Conservation (phyloP, 2,113 vertebrate species). For the Pogonocichla stellata region DNA sequence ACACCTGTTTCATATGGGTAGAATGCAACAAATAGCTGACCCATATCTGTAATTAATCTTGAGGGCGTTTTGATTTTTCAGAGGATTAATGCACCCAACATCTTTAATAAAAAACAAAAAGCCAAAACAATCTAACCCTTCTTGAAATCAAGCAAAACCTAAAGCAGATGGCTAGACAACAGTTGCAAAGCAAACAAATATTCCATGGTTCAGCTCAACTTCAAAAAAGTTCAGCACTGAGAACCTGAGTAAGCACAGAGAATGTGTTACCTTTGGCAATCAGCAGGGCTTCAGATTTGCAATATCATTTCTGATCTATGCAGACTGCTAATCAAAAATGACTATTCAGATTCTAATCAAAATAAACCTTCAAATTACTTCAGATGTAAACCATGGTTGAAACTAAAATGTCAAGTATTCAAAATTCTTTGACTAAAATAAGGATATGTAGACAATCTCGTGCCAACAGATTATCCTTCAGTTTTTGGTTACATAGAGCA, state of each 20-base stretch:
- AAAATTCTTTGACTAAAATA: neutral
- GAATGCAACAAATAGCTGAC: neutral
- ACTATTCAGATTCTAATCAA: slow-evolving; percentile 28
- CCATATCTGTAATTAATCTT: slow-evolving; percentile 23
- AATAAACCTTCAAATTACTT: slow-evolving; percentile 35
- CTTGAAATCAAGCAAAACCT: slow-evolving; percentile 33
- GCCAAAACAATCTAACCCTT: neutral
- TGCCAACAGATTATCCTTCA: neutral
- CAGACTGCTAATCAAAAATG: slow-evolving; percentile 36
- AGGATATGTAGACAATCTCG: neutral
- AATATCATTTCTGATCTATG: slow-evolving; percentile 21
- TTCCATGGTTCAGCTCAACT: slow-evolving; percentile 15
- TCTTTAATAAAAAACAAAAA: slow-evolving; percentile 9
- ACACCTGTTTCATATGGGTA: neutral
- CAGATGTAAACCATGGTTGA: neutral
- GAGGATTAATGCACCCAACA: neutral
- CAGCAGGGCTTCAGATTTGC: neutral
- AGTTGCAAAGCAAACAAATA: slow-evolving; percentile 24
- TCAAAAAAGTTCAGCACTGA: neutral
- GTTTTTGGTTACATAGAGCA: neutral
- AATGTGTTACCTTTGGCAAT: slow-evolving; percentile 48
- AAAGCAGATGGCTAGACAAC: slow-evolving; percentile 52
- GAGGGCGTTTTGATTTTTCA: neutral
- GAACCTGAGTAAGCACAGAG: slow-evolving; percentile 42
- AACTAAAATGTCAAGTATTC: neutral